Evolutionary conservation across 2,888 invertebrate species (phyloP), one percentile per base, ranked within the genome.

Genomic region (Tetanocera ferruginea): DNA sequence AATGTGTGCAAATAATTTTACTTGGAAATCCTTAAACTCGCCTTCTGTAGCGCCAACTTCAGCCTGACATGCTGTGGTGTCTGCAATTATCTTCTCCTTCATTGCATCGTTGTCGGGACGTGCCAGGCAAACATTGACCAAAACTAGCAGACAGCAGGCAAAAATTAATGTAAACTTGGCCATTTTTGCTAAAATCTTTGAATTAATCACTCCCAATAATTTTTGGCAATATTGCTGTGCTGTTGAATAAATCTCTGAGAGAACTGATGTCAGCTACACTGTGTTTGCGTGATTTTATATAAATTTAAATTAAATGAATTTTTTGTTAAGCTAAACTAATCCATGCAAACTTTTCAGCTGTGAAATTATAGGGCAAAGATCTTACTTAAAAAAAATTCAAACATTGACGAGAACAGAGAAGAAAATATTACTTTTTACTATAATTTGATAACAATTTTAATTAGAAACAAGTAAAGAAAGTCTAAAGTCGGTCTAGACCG

Each of bases 41-140:
- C 85, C 82, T 69, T 86, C 85, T 5, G 78, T 81, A 23, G 89
- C 89, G 3, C 87, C 86, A 3, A 83, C 81, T 79, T 88, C 84
- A 2, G 52, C 80, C 57, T 85, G 83, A 78, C 89, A 90, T 6
- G 74, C 62, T 17, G 84, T 83, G 6, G 83, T 83, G 19, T 70
- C 37, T 17, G 76, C 67, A 77, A 83, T 74, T 8, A 86, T 82
- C 19, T 82, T 80, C 57, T 83, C 83, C 3, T 84, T 17, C 14
- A 83, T 82, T 64, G 82, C 85, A 55, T 84, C 82, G n/a, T 84
- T 83, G 52, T 85, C 85, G 8, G 25, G 57, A 82, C 43, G 71
- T 62, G 69, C 80, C 79, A 31, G 8, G 64, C 28, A 28, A 8
- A 31, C 5, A 31, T 31, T 28, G 11, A 6, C 23, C 17, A 70